Evolutionary conservation across 2,113 vertebrate genomes (phyloP).

Genomic region (Cyphomyrus discorhynchus): DNA sequence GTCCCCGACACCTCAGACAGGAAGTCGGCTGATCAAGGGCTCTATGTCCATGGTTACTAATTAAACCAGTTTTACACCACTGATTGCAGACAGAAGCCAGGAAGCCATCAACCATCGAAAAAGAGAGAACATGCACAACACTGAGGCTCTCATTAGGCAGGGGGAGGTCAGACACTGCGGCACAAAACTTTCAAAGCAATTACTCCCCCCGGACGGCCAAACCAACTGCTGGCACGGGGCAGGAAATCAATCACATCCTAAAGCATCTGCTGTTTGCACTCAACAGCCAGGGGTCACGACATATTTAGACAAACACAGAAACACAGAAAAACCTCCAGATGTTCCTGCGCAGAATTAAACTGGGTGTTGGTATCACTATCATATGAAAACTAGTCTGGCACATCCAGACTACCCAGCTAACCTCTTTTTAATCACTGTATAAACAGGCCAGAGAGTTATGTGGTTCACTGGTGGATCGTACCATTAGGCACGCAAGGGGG

Average conservation of each 20-base stretch:
- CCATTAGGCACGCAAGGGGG: not conserved
- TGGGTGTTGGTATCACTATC: not conserved
- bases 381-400: not conserved
- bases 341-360: not conserved
- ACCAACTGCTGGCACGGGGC: not conserved
- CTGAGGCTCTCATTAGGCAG: not conserved
- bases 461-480: not conserved
- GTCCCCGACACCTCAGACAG: not conserved
- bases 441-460: not conserved
- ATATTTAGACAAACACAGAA: not conserved
- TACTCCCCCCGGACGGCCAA: not conserved
- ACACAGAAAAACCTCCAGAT: not conserved
- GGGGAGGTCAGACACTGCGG: not conserved
- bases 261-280: constrained; percentile 1
- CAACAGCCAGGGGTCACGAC: not conserved
- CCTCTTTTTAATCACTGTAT: not conserved
- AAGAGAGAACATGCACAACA: not conserved
- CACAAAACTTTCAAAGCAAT: not conserved
- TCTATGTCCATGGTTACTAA: not conserved
- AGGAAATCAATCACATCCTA: constrained; percentile 3
- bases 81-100: not conserved
- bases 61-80: not conserved
- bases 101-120: not conserved
- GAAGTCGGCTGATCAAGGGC: not conserved
- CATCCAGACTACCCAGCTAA: not conserved